Percentiles rank a stretch among this genome's conserved stretches.
Evolutionary conservation across 2,113 vertebrate genomes (phyloP).

Genomic region (Bungarus multicinctus): DNA sequence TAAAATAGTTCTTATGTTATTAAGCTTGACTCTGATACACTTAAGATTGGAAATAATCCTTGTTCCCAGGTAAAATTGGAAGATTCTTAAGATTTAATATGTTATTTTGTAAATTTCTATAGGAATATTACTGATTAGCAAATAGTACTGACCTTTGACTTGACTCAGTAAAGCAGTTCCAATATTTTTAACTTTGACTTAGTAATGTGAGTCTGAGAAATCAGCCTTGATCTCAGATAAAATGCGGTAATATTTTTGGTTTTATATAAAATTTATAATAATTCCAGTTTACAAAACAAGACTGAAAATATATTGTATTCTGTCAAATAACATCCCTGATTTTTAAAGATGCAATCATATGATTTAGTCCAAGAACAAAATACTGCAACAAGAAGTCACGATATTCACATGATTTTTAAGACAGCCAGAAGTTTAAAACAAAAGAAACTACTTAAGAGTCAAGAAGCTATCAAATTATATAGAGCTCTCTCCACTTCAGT

Average conservation of each 20-base stretch:
- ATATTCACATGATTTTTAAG: not conserved
- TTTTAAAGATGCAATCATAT: not conserved
- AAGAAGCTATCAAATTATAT: not conserved
- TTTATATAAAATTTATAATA: not conserved
- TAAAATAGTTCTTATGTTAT: not conserved
- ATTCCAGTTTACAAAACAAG: not conserved
- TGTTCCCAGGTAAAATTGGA: not conserved
- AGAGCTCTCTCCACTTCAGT: not conserved
- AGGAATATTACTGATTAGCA: not conserved
- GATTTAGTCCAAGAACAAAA: not conserved
- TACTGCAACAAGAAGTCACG: not conserved
- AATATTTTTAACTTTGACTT: not conserved
- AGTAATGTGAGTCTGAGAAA: not conserved
- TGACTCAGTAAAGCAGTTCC: not conserved
- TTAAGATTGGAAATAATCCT: not conserved
- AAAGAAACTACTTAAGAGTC: not conserved
- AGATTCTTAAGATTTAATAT: not conserved
- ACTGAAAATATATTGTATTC: not conserved
- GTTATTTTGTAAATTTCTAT: not conserved
- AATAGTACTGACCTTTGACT: not conserved
- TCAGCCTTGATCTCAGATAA: not conserved
- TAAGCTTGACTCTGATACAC: not conserved
- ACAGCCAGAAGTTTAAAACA: not conserved
- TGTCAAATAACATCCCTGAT: not conserved
- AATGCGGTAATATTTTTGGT: not conserved